Evolutionary conservation across 2,113 vertebrate species (phyloP).

Genomic region (Sphaerodactylus townsendi): DNA sequence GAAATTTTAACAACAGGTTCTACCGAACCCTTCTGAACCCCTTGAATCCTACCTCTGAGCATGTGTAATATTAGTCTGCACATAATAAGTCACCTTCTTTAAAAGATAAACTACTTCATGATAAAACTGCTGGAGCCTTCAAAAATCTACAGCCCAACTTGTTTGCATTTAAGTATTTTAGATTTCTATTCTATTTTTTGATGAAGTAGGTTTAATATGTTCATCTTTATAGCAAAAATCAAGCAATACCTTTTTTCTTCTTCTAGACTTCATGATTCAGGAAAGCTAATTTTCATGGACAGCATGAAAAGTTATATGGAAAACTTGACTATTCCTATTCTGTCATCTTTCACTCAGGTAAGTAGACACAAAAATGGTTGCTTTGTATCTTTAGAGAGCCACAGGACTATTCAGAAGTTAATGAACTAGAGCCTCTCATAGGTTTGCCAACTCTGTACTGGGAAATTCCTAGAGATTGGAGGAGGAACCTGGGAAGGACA

Average conservation of each 20-base stretch:
- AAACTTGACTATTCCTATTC: slow-evolving; percentile 68
- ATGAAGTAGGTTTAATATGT: not conserved
- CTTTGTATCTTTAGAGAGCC: not conserved
- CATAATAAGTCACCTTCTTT: too few species aligned
- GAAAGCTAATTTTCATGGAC: slow-evolving; percentile 79
- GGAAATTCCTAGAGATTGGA: too few species aligned
- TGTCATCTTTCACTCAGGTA: slow-evolving; percentile 84
- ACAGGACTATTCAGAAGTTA: not conserved
- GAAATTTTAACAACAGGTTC: too few species aligned
- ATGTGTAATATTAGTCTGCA: too few species aligned
- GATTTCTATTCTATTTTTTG: not conserved
- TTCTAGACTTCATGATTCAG: slow-evolving; percentile 73
- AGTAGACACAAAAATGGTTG: not conserved
- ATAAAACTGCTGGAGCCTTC: not conserved
- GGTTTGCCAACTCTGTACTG: too few species aligned
- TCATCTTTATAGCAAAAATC: not conserved
- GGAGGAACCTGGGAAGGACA: too few species aligned
- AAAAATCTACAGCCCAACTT: not conserved
- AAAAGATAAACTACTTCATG: not conserved
- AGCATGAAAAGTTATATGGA: slow-evolving; percentile 68
- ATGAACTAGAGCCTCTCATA: not conserved
- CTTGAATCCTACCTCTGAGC: too few species aligned
- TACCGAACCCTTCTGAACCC: too few species aligned
- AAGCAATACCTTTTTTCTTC: slow-evolving; percentile 36
- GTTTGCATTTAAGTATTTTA: not conserved